A percentile compares a stretch with the other conserved stretches of the same genome.
phyloP scores from a whole-genome alignment of 2,888 invertebrate genomes.

The Tubulanus polymorphus region DNA sequence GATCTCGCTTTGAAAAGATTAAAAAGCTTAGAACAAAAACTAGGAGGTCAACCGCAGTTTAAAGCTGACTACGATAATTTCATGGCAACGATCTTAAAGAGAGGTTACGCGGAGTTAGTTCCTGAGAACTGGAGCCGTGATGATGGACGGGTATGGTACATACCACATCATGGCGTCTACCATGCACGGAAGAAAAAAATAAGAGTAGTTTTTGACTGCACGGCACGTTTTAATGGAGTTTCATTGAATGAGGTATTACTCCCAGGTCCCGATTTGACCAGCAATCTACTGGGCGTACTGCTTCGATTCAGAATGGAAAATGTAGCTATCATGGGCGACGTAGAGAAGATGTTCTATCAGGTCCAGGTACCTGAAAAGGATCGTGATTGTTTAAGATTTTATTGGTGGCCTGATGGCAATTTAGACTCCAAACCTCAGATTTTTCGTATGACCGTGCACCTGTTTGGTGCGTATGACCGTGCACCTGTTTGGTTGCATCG shows the following conservation, averaged over 20 bases:
- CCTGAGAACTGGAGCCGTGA: neutral
- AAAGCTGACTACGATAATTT: neutral
- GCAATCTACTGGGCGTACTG: slow-evolving; percentile 4
- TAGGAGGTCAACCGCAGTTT: neutral
- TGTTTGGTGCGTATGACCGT: slow-evolving; percentile 12
- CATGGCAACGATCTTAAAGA: neutral
- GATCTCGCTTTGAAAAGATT: neutral
- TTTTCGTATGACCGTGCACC: slow-evolving; percentile 10
- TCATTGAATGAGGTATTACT: neutral
- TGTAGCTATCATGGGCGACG: neutral
- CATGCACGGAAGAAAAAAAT: too few species aligned
- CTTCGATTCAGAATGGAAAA: too few species aligned
- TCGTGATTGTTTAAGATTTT: slow-evolving; percentile 7
- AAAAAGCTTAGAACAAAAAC: neutral
- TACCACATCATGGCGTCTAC: too few species aligned
- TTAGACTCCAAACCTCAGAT: neutral
- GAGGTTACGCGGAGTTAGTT: neutral
- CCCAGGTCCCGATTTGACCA: slow-evolving; percentile 3
- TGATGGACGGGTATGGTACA: slow-evolving; percentile 6
- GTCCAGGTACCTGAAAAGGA: slow-evolving; percentile 7
- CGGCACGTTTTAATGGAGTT: too few species aligned
- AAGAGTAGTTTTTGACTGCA: too few species aligned
- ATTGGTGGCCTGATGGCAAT: slow-evolving; percentile 10
- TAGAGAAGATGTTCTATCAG: slow-evolving; percentile 8
- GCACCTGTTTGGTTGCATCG: too few species aligned